Conservation (phyloP, 2,113 vertebrate genomes). For the Passer domesticus region DNA sequence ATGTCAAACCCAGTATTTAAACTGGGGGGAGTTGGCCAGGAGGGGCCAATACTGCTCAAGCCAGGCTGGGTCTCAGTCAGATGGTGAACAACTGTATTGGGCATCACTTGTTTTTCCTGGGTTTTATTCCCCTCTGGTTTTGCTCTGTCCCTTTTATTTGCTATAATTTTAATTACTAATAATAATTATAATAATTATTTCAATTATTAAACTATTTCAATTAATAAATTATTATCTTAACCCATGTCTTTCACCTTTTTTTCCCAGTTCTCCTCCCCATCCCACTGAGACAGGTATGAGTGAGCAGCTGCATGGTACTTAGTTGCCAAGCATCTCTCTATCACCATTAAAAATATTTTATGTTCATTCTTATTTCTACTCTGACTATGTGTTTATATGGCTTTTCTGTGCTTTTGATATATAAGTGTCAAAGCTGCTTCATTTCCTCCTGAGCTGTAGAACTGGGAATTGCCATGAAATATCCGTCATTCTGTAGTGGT, state of each 20-base stretch:
- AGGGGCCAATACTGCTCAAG: background rate
- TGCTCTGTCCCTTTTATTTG: background rate
- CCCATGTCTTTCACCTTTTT: background rate
- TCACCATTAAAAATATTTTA: constrained; percentile 4
- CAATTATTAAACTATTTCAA: background rate
- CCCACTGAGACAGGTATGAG: too few species aligned
- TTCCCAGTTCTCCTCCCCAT: background rate
- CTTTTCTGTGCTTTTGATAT: constrained; percentile 6
- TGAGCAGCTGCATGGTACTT: background rate
- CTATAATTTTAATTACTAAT: background rate
- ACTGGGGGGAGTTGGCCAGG: background rate
- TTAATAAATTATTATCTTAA: background rate
- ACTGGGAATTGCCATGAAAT: background rate
- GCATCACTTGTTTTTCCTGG: background rate
- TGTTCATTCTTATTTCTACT: background rate
- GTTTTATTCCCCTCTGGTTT: background rate
- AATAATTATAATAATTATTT: background rate
- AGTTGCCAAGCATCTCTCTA: background rate
- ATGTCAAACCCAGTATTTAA: background rate
- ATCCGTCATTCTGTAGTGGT: background rate
- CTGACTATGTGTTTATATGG: background rate
- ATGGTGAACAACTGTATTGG: background rate
- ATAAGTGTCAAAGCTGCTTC: background rate
- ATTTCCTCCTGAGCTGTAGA: constrained; percentile 6
- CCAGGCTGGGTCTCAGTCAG: background rate